Evolutionary conservation across 2,113 vertebrate species (phyloP), one percentile per base, ranked within the genome.

Genomic region (Talpa occidentalis): DNA sequence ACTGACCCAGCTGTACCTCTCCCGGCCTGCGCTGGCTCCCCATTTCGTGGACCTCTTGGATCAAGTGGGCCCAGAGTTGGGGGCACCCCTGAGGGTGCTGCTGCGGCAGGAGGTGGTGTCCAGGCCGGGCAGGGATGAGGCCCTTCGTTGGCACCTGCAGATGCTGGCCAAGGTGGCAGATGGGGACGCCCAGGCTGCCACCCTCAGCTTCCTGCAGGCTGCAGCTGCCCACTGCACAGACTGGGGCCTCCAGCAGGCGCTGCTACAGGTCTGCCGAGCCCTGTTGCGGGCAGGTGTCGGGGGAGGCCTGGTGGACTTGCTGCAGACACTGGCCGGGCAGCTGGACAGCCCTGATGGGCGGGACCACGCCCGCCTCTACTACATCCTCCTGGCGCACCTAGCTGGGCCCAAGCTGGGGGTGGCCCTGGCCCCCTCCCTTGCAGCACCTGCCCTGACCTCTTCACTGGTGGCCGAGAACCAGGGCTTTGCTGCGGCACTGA

Each of bases 351-450:
- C 98, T 0, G 99, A 99, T n/a, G 97, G 99, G 52, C 98, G 98
- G 74, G 99, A 99, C 93, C 99, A 98, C 0, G 99, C 99, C 19
- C 98, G 99, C 21, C 98, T 99, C 28, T 99, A 99, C 97, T 99
- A 99, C 95, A 96, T 98, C 10, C 97, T 99, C n/a, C 98, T 99
- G 70, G 98, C 98, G 59, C 99, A 98, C 1, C 97, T 99, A 56
- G 98, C 99, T 0, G 76, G 76, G 32, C 98, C 99, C 84, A 99
- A 99, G 96, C 97, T 99, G 69, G 96, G 97, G 0, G 96, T 96
- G 49, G 98, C 97, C 1, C 94, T 97, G 0, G 97, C 98, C 0
- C 98, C 98, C 26, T 98, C 97, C 0, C 97, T 98, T 82, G 95
- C 98, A 2, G 98, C 98, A 72, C 97, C 98, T 22, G 96, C 98